Base-by-base conservation (phyloP, 2,888 invertebrate species). In the Zaprionus lineosus region DNA sequence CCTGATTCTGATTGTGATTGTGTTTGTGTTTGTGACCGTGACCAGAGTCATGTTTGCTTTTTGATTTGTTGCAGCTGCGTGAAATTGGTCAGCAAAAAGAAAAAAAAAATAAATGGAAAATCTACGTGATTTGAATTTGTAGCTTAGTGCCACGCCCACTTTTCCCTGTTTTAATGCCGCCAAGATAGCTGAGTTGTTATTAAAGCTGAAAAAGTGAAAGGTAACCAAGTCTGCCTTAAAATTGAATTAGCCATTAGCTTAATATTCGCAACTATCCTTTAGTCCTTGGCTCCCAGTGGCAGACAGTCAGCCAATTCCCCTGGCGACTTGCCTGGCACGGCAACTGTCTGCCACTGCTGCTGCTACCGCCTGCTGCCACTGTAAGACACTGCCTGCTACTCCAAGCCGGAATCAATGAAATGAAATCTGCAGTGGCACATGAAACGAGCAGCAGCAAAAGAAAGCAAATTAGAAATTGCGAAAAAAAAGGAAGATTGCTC, bases 1-100 rank as follows among this genome's bases (percentile, higher is more conserved):
- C 3, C 19, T 19, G 19, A 5, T n/a, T 28, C 5, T 12, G 15
- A 8, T 28, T 34, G 8, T 26, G 26, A 26, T n/a, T 26, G 26
- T 26, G 29, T 15, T 12, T 24, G 24, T 24, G 8, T 24, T 21
- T 21, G n/a, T n/a, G n/a, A n/a, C n/a, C n/a, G n/a, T n/a, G n/a
- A n/a, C 24, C 41, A 11, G 14, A 4, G 3, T 39, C 18, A 52
- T 44, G 36, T 41, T 75, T 64, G 70, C 70, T 62, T 66, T 79
- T 83, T 85, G 85, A 79, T 79, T 78, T 78, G 85, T 84, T 78
- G 85, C 85, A 78, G 73, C 74, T 79, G 85, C 65, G 58, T 59
- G 55, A 79, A 83, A 79, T 83, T 85, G 78, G 85, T 79, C 85
- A 78, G 85, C 79, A 74, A 57, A 74, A 81, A n/a, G n/a, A n/a